Percentiles rank a stretch among this genome's conserved stretches.
Conservation (phyloP, 2,797 vertebrate genomes). For the Lophius americanus region DNA sequence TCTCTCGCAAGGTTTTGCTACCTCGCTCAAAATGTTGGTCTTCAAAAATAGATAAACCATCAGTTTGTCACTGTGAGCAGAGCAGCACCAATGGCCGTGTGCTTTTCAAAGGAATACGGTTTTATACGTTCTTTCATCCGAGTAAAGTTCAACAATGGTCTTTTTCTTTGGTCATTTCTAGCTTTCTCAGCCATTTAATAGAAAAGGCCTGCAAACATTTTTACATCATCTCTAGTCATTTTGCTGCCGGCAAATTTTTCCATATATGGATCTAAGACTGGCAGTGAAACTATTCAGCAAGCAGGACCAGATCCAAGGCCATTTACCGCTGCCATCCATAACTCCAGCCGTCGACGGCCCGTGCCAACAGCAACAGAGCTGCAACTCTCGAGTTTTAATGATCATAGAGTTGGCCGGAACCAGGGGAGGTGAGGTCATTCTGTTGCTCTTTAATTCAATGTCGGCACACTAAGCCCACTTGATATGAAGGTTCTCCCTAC, state of each 20-base stretch:
- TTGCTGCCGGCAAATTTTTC: background rate
- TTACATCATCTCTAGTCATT: too few species aligned
- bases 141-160: too few species aligned
- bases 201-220: too few species aligned
- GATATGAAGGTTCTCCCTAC: too few species aligned
- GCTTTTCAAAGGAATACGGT: too few species aligned
- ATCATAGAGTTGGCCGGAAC: conserved; percentile 29
- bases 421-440: conserved; percentile 46
- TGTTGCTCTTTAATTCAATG: conserved; percentile 8
- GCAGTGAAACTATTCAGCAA: conserved; percentile 33
- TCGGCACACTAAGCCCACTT: conserved; percentile 1
- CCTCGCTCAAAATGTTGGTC: background rate
- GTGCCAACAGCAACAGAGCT: conserved; percentile 62
- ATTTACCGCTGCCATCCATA: conserved; percentile 35
- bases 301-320: conserved; percentile 33
- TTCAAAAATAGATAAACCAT: too few species aligned
- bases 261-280: conserved; percentile 40
- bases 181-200: too few species aligned
- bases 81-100: too few species aligned
- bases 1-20: background rate
- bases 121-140: too few species aligned
- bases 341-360: conserved; percentile 10
- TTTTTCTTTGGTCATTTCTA: too few species aligned
- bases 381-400: conserved; percentile 37
- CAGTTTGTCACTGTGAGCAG: too few species aligned